These are phyloP conservation scores for Homarus gammarus DNA, from an alignment of 2,888 invertebrate species.

Conservation along the genomic window DNA sequence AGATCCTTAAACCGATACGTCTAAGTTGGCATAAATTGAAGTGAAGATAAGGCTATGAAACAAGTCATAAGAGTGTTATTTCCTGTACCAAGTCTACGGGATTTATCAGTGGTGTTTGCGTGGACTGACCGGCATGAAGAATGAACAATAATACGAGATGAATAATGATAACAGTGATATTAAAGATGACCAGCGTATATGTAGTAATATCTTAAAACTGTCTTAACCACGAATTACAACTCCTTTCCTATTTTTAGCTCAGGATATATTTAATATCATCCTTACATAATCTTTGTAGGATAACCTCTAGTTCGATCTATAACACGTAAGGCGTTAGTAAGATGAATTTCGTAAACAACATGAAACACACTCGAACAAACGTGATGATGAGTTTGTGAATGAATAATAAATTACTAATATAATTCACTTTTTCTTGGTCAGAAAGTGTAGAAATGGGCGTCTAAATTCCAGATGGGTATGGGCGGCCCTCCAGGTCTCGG, in stretches of 20 bases:
- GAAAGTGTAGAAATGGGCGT: slow-evolving; percentile 67
- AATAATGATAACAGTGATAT: not conserved
- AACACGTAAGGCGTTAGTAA: too few species aligned
- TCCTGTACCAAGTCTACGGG: slow-evolving; percentile 34
- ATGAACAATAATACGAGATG: not conserved
- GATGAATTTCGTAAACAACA: too few species aligned
- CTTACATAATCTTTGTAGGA: not conserved
- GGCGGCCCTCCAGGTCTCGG: slow-evolving; percentile 65
- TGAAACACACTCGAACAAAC: too few species aligned
- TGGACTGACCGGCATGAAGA: not conserved
- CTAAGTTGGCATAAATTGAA: too few species aligned
- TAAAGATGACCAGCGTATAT: too few species aligned
- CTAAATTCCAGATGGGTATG: slow-evolving; percentile 67
- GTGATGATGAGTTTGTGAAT: not conserved
- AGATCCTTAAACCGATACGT: too few species aligned
- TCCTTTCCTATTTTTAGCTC: too few species aligned
- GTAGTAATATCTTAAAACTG: too few species aligned
- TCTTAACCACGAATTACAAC: too few species aligned
- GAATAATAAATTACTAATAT: slow-evolving; percentile 52
- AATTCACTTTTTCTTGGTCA: slow-evolving; percentile 63
- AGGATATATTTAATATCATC: not conserved
- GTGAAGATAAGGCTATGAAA: too few species aligned
- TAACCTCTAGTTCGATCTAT: too few species aligned
- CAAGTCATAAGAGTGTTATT: not conserved
- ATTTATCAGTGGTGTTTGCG: not conserved